These are phyloP conservation scores for Hyposoter didymator DNA, from an alignment of 2,888 invertebrate genomes.

Conservation along the genomic window DNA sequence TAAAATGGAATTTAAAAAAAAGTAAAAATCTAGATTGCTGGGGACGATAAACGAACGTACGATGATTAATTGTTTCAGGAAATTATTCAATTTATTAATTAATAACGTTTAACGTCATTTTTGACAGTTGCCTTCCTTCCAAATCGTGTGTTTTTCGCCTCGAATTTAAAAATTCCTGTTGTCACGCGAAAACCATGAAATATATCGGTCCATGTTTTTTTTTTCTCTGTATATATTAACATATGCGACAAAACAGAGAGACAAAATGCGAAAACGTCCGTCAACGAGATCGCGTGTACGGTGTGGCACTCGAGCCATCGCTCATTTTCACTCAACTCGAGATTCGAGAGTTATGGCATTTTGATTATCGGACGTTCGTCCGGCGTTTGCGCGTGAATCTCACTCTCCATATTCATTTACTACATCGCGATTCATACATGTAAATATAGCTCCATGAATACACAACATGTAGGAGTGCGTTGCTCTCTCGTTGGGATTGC, in stretches of 20 bases:
- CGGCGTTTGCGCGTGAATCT: constrained; percentile 56
- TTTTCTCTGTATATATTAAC: background rate
- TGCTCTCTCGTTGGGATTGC: background rate
- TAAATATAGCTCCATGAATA: background rate
- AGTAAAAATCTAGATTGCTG: background rate
- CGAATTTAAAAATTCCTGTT: background rate
- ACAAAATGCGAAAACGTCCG: constrained; percentile 51
- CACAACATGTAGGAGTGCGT: background rate
- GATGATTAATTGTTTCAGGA: background rate
- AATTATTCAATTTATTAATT: background rate
- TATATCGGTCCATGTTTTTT: background rate
- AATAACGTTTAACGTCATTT: background rate
- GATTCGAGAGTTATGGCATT: constrained; percentile 64
- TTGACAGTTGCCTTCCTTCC: background rate
- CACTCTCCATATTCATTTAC: constrained; percentile 56
- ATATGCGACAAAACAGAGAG: constrained; percentile 1
- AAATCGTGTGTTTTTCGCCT: background rate
- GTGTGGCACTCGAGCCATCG: constrained; percentile 59
- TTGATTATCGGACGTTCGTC: constrained; percentile 65
- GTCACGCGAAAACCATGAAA: background rate
- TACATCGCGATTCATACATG: constrained; percentile 27
- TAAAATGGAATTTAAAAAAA: background rate
- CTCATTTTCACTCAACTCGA: constrained; percentile 55
- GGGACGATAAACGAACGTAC: background rate
- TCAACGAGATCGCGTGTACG: constrained; percentile 33